These are phyloP conservation scores for Raja brachyura DNA, from an alignment of 2,113 vertebrate species.

Conservation along the genomic window DNA sequence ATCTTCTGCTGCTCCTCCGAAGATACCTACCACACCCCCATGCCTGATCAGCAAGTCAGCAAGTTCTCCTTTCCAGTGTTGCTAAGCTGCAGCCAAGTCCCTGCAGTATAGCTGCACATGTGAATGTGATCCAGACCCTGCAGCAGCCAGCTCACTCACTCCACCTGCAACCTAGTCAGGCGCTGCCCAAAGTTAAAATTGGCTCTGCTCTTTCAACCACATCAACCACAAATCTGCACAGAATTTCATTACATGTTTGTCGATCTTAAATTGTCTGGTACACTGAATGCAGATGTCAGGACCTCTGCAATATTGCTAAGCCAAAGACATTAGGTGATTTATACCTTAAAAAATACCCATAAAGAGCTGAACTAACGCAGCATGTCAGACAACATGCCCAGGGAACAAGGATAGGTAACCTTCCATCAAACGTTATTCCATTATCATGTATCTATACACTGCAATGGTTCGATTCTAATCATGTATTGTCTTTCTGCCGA, in stretches of 20 bases:
- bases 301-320: not conserved
- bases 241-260: not conserved
- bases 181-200: not conserved
- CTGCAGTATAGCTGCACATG: not conserved
- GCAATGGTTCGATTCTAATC: too few species aligned
- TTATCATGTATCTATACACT: too few species aligned
- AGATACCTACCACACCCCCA: too few species aligned
- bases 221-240: not conserved
- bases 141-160: not conserved
- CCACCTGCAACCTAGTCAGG: not conserved
- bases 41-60: too few species aligned
- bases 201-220: not conserved
- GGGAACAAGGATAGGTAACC: too few species aligned
- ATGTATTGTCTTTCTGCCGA: too few species aligned
- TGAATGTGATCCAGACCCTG: not conserved
- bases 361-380: too few species aligned
- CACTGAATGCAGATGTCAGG: not conserved
- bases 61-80: not conserved
- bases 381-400: too few species aligned
- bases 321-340: not conserved
- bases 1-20: too few species aligned
- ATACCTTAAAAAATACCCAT: not conserved
- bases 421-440: too few species aligned
- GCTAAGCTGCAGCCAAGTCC: not conserved
- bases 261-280: not conserved